These are phyloP conservation scores for Tricholaema leucomelas DNA, from an alignment of 2,113 vertebrate species.

Conservation along the genomic window DNA sequence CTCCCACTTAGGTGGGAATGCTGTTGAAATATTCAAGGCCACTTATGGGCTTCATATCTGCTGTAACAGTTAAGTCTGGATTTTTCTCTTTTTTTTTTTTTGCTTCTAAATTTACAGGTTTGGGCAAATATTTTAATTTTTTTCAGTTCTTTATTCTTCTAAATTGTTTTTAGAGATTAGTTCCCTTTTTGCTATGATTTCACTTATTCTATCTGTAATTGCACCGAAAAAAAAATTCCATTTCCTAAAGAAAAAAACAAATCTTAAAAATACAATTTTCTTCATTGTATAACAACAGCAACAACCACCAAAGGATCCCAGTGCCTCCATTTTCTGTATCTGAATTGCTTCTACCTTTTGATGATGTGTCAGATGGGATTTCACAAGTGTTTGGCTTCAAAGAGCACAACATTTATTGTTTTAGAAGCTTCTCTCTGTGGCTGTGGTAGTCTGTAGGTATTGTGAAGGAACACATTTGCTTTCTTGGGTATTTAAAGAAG, in stretches of 20 bases:
- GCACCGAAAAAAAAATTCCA: background rate
- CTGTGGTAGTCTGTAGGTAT: background rate
- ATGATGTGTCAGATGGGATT: background rate
- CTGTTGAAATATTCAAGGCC: background rate
- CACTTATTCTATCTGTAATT: background rate
- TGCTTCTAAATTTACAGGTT: background rate
- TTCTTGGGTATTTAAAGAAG: background rate
- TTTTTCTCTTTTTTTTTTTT: background rate
- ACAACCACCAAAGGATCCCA: background rate
- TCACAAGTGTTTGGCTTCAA: constrained; percentile 16
- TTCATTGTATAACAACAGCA: too few species aligned
- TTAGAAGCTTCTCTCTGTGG: background rate
- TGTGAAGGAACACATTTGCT: background rate
- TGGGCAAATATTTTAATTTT: background rate
- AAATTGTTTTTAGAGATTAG: background rate
- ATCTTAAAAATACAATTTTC: background rate
- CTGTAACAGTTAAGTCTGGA: background rate
- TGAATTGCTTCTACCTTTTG: background rate
- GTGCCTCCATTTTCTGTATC: background rate
- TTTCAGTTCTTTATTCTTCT: background rate
- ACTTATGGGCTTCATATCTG: background rate
- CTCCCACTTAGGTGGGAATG: background rate
- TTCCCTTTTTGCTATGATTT: background rate
- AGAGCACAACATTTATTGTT: background rate
- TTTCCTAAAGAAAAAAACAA: background rate